Base-by-base conservation (phyloP, 2,888 invertebrate genomes). In the Acrocyrtus sp. region DNA sequence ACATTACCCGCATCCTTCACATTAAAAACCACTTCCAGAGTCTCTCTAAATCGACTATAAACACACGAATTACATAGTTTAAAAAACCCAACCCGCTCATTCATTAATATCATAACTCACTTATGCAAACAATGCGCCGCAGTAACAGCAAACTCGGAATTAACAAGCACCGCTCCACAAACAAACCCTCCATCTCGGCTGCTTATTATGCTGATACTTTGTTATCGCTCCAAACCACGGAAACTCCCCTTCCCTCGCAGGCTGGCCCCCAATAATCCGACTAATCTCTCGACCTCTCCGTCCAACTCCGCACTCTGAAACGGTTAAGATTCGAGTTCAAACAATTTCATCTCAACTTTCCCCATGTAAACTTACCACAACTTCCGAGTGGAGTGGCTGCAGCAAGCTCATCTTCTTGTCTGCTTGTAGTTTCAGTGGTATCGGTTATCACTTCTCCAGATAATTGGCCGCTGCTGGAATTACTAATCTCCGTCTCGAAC, bases 111-210 rank as follows among this genome's bases (percentile, higher is more conserved):
- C 6, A 45, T 43, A 3, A 50, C 41, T 50, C 85, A 91, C 91
- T 92, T 90, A 83, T 89, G 93, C 72, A 94, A 92, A 82, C 93
- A 93, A 84, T 93, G 93, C 0, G 91, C 90, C 0, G 93, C 93
- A 0, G 93, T 93, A 56, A 93, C 81, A 26, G 93, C 85, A 82
- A 91, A 92, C 75, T 88, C 85, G 82, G 90, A 90, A 83, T 90
- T 92, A 80, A 82, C 74, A 75, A 94, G 86, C 85, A 92, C 92
- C 54, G 93, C 94, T 12, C 94, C 95, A 82, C 95, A 95, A 24
- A 76, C 61, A 8, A n/a, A 76, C 74, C 34, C 50, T 61, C 57
- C 74, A 74, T 48, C 56, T n/a, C 10, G 74, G 69, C 3, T 27
- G 29, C 26, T 53, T 57, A 15, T 67, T 74, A 22, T 68, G 57